Percentiles rank a stretch among this genome's conserved stretches.
Evolutionary conservation across 1,140 invertebrate species (phyloP).

Genomic region (Panagrolaimus sp.): DNA sequence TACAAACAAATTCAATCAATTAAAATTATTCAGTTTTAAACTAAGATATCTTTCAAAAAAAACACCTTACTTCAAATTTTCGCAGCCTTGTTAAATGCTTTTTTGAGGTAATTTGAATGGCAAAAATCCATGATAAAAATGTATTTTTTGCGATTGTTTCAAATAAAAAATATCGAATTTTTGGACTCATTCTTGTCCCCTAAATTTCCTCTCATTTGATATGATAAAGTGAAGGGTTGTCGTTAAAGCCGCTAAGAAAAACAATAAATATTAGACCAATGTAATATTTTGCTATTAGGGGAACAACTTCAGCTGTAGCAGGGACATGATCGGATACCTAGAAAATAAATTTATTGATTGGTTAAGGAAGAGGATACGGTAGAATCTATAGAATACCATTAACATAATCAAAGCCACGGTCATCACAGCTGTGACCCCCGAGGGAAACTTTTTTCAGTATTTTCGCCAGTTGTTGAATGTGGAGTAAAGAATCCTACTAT

Average conservation of each 20-base stretch:
- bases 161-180: slow-evolving; percentile 46
- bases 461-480: slow-evolving; percentile 49
- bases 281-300: slow-evolving; percentile 50
- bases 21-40: not conserved
- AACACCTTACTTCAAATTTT: not conserved
- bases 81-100: slow-evolving; percentile 18
- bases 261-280: slow-evolving; percentile 54
- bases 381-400: too few relatives aligned
- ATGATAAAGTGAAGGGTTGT: slow-evolving; percentile 50
- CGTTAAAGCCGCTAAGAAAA: slow-evolving; percentile 51
- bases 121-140: slow-evolving; percentile 43
- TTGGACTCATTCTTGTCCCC: slow-evolving; percentile 38
- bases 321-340: slow-evolving; percentile 48
- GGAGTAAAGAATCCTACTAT: slow-evolving; percentile 52
- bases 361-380: too few relatives aligned
- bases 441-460: slow-evolving; percentile 48
- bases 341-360: slow-evolving; percentile 13
- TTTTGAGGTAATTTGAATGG: slow-evolving; percentile 44
- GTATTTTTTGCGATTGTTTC: slow-evolving; percentile 45
- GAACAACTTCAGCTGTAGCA: slow-evolving; percentile 51
- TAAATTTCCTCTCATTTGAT: slow-evolving; percentile 54
- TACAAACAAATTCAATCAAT: slow-evolving; percentile 28
- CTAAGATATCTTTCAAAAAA: not conserved
- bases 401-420: slow-evolving; percentile 50
- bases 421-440: slow-evolving; percentile 49